Evolutionary conservation across 2,797 vertebrate genomes (phyloP), one percentile per base, ranked within the genome.

Genomic region (Cichlasoma orientale): DNA sequence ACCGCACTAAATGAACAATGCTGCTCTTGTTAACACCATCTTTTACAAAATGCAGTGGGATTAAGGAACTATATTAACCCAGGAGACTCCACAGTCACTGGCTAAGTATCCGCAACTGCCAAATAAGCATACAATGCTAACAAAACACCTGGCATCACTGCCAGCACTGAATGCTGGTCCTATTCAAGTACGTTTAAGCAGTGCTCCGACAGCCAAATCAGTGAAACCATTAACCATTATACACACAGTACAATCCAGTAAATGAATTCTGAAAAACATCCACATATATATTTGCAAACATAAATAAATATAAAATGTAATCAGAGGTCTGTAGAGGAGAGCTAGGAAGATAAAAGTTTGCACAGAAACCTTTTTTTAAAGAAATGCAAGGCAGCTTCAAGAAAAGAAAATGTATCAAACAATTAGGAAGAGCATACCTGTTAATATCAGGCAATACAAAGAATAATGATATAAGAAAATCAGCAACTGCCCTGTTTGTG

Each of bases 101-200:
- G 61, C 3, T 29, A 50, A 29, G 61, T 19, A 68, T 68, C 41
- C 8, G 54, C 29, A 21, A 27, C 31, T 41, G 81, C 73, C 78
- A 82, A 70, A 75, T 71, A 56, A 74, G 33, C 68, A 74, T 11
- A 52, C 27, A 84, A 68, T 23, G 3, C 38, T 47, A 25, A 71
- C 50, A 78, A 50, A 74, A 78, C 33, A 38, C 7, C 63, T 29
- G 8, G 29, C 53, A 52, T 66, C 13, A 11, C 10, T 61, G 74
- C 59, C 78, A 83, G 70, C 41, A 58, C 53, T 63, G 75, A 73
- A 56, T 71, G 66, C 82, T 68, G 54, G 79, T 54, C 70, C 56
- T 78, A 83, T 74, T 89, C 56, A 82, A 74, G 25, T 47, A 41
- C 0, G 2, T 74, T 83, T 14, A 53, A 77, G 70, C 52, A 82